phyloP scores from a whole-genome alignment of 30 jellyfish, hydroid and myxozoan species.

The Aurelia aurita region DNA sequence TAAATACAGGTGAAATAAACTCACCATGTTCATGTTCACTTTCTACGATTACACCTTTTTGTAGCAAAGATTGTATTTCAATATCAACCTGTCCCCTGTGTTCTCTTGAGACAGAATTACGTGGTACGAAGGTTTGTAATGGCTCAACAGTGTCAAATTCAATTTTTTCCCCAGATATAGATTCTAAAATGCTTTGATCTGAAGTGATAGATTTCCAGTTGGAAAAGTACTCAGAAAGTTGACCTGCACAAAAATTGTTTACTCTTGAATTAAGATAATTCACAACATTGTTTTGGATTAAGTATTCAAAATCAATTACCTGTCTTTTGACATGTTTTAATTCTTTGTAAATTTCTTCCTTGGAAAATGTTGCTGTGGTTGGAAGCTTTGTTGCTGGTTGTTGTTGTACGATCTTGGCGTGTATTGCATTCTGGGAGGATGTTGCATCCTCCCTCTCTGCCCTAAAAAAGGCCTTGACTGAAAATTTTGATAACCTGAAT shows the following conservation, averaged over 20 bases:
- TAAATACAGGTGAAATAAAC: constrained; percentile 49
- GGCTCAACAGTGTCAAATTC: constrained; percentile 29
- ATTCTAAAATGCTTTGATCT: constrained; percentile 38
- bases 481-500: no score
- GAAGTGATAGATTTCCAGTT: constrained; percentile 49
- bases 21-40: constrained; percentile 39
- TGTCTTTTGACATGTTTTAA: constrained; percentile 23
- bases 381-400: constrained; percentile 12
- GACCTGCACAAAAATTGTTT: constrained; percentile 48
- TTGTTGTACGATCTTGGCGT: constrained; percentile 4
- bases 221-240: constrained; percentile 13
- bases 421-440: constrained; percentile 46
- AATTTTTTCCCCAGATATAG: constrained; percentile 41
- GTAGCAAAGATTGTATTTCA: constrained; percentile 23
- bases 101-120: constrained; percentile 26
- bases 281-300: neutral
- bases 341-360: constrained; percentile 26
- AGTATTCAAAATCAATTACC: constrained; percentile 35
- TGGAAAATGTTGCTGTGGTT: constrained; percentile 35
- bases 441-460: constrained; percentile 60
- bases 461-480: constrained; percentile 53
- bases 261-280: constrained; percentile 1
- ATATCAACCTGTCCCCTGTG: constrained; percentile 5
- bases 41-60: constrained; percentile 35
- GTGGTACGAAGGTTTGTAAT: constrained; percentile 7